Evolutionary conservation across 2,888 invertebrate genomes (phyloP).

Genomic region (Drosophila meridionalis): DNA sequence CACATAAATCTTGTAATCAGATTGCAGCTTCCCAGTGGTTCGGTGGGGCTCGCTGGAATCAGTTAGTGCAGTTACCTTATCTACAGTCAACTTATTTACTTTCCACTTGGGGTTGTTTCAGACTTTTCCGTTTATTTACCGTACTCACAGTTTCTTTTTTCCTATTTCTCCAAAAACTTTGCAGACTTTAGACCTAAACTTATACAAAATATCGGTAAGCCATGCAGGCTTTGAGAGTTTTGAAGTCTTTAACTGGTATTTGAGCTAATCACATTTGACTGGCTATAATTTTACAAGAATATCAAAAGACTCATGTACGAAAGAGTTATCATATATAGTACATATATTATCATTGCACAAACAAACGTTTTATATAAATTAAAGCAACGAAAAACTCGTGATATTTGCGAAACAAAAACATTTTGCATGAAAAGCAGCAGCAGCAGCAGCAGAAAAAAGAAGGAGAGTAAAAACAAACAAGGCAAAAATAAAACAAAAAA

Average conservation of each 20-base stretch:
- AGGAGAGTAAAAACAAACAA: not conserved
- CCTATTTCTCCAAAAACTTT: conserved; percentile 4
- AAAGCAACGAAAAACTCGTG: not conserved
- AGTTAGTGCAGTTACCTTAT: conserved; percentile 52
- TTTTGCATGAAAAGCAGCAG: conserved; percentile 5
- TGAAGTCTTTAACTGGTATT: not conserved
- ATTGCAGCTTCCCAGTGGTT: conserved; percentile 31
- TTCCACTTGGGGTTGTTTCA: not conserved
- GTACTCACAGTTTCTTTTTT: not conserved
- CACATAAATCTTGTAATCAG: conserved; percentile 60
- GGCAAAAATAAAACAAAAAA: conserved; percentile 32
- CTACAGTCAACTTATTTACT: conserved; percentile 35
- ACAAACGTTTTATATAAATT: not conserved
- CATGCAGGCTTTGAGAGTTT: not conserved
- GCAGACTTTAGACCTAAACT: conserved; percentile 7
- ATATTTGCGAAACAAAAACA: not conserved
- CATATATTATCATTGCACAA: not conserved
- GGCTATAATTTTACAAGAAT: not conserved
- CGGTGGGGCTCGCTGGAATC: conserved; percentile 18
- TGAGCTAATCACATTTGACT: not conserved
- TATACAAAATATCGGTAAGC: not conserved
- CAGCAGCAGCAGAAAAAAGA: not conserved
- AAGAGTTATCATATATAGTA: not conserved
- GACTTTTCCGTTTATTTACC: conserved; percentile 15
- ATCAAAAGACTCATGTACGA: not conserved